Evolutionary conservation across 2,888 invertebrate genomes (phyloP).

Genomic region (Prostheceraeus crozeri): DNA sequence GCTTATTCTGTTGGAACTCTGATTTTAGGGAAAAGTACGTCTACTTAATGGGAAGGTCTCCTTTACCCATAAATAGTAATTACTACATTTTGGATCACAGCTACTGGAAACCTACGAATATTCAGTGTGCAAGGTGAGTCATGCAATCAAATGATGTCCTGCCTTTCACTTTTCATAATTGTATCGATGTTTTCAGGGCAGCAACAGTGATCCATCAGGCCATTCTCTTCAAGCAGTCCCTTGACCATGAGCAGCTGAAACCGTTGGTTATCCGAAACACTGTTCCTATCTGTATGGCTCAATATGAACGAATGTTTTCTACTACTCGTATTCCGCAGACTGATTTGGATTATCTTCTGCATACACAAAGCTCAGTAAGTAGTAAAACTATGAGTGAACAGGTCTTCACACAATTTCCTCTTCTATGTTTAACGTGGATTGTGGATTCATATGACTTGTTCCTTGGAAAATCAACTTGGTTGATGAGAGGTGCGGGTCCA

Average conservation of each 20-base stretch:
- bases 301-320: slow-evolving; percentile 58
- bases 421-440: too few species aligned
- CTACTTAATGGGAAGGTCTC: slow-evolving; percentile 57
- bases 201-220: slow-evolving; percentile 55
- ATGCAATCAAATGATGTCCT: neutral
- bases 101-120: slow-evolving; percentile 55
- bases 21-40: slow-evolving; percentile 61
- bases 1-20: too few species aligned
- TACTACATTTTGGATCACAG: slow-evolving; percentile 60
- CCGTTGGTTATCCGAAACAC: slow-evolving; percentile 58
- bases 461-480: too few species aligned
- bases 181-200: slow-evolving; percentile 56
- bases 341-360: too few species aligned
- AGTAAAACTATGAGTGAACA: too few species aligned
- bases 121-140: slow-evolving; percentile 51
- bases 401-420: too few species aligned
- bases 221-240: slow-evolving; percentile 54
- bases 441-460: too few species aligned
- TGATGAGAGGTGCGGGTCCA: too few species aligned
- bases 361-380: too few species aligned
- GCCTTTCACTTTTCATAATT: too few species aligned
- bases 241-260: slow-evolving; percentile 58
- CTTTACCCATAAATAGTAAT: slow-evolving; percentile 59
- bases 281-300: slow-evolving; percentile 60
- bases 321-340: too few species aligned